Conservation (phyloP, 2,113 vertebrate genomes). For the Fulica atra region DNA sequence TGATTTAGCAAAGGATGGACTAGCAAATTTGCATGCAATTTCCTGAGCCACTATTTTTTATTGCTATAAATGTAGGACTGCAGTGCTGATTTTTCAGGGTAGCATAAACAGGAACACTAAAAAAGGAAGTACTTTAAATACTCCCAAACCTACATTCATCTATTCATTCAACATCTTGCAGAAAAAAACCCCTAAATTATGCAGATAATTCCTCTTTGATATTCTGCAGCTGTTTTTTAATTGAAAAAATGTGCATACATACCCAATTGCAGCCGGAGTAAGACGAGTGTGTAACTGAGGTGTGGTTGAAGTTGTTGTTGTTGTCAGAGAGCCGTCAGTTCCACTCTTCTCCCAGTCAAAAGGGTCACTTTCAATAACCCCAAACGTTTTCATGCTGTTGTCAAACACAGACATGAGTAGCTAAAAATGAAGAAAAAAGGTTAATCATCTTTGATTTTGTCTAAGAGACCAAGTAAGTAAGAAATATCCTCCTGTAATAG, state of each 20-base stretch:
- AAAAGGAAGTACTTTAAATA: neutral
- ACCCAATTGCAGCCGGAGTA: slow-evolving; percentile 95
- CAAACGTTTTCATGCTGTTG: slow-evolving; percentile 94
- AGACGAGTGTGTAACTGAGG: slow-evolving; percentile 94
- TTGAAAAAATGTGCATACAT: neutral
- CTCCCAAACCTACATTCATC: neutral
- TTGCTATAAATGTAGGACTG: neutral
- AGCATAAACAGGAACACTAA: neutral
- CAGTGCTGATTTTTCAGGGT: neutral
- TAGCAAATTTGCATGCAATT: slow-evolving; percentile 2
- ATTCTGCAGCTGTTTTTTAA: neutral
- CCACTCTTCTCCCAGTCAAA: slow-evolving; percentile 97
- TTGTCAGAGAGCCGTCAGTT: slow-evolving; percentile 87
- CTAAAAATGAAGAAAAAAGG: slow-evolving; percentile 70
- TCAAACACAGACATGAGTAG: slow-evolving; percentile 97
- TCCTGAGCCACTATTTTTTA: neutral
- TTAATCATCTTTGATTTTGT: neutral
- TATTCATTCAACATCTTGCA: neutral
- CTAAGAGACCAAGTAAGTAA: neutral
- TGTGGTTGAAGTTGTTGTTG: slow-evolving; percentile 86
- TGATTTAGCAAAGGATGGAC: neutral
- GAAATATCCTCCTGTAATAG: neutral
- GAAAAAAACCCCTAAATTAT: neutral
- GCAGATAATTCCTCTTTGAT: neutral
- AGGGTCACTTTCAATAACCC: slow-evolving; percentile 92